These are phyloP conservation scores for Microtus oregoni DNA, from an alignment of 2,113 vertebrate species.

Conservation along the genomic window DNA sequence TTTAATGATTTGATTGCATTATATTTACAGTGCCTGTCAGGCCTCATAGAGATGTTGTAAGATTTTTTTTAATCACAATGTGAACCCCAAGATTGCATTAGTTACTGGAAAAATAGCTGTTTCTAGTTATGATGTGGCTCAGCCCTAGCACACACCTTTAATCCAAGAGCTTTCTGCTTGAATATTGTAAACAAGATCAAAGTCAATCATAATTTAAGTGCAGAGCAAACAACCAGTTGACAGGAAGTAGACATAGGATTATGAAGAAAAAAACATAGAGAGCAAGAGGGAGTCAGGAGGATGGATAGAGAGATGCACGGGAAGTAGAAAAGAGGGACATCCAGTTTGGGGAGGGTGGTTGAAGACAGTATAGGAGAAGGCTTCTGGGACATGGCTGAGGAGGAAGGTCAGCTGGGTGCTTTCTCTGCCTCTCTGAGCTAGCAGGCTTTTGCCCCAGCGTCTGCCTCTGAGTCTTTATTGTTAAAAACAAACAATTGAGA, in stretches of 20 bases:
- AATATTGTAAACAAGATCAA: not conserved
- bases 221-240: not conserved
- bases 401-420: too few species aligned
- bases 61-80: not conserved
- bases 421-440: too few species aligned
- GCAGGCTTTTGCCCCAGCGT: too few species aligned
- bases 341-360: too few species aligned
- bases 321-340: too few species aligned
- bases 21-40: conserved; percentile 4
- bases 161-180: not conserved
- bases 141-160: not conserved
- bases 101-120: not conserved
- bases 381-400: too few species aligned
- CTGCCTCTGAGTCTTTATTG: too few species aligned
- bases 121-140: not conserved
- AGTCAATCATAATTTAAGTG: not conserved
- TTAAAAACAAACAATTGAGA: too few species aligned
- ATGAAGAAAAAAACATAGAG: too few species aligned
- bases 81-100: not conserved
- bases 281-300: too few species aligned
- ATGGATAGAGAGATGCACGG: too few species aligned
- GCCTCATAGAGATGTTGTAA: not conserved
- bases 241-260: not conserved
- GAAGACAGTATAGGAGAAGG: too few species aligned
- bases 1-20: not conserved